Conservation (phyloP, 2,113 vertebrate genomes). For the Myocastor coypus region DNA sequence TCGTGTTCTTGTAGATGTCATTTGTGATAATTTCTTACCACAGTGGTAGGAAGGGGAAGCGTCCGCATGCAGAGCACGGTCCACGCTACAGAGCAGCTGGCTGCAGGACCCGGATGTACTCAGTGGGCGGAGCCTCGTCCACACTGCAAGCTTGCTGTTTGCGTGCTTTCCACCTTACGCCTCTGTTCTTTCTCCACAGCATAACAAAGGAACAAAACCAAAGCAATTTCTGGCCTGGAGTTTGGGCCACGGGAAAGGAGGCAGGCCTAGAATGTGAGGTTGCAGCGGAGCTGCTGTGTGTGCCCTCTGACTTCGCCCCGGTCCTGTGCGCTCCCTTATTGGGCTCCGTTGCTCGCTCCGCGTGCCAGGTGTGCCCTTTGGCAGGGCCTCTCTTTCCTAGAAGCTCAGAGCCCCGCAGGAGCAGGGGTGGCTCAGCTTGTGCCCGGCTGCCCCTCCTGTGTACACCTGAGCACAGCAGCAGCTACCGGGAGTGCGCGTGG, state of each 20-base stretch:
- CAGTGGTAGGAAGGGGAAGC: too few species aligned
- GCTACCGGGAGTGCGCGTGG: rapidly evolving
- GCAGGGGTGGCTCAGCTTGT: too few species aligned
- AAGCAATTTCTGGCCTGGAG: not conserved
- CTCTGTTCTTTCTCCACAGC: not conserved
- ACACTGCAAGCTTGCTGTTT: not conserved
- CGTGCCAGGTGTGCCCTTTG: rapidly evolving
- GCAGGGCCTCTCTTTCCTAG: not conserved
- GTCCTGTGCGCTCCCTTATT: rapidly evolving
- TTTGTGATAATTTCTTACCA: not conserved
- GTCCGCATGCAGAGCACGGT: not conserved
- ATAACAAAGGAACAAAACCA: not conserved
- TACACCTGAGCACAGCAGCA: rapidly evolving
- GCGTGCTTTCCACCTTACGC: not conserved
- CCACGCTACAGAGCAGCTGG: not conserved
- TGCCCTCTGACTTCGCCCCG: too few species aligned
- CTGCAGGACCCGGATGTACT: not conserved
- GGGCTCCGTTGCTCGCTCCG: rapidly evolving
- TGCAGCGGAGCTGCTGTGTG: not conserved
- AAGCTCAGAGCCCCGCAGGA: rapidly evolving
- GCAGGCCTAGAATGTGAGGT: not conserved
- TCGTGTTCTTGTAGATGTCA: not conserved
- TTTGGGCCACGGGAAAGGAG: not conserved
- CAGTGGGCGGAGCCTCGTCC: not conserved
- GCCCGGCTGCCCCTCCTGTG: rapidly evolving